Base-by-base conservation (phyloP, 2,888 invertebrate genomes). In the Agonum fuliginosum region DNA sequence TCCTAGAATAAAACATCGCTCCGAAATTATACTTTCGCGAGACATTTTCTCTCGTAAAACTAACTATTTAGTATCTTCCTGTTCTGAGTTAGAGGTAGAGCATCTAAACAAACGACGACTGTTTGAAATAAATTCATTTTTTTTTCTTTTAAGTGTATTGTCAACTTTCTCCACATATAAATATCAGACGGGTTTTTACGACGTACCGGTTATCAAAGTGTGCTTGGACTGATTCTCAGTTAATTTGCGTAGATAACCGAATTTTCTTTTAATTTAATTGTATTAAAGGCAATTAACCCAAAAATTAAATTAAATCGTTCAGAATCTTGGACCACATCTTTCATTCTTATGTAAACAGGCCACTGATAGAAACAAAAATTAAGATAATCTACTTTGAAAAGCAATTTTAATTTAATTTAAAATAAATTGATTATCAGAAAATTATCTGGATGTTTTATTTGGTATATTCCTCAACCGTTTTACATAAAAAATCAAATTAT, bases 21-120 rank as follows among this genome's bases (percentile, higher is more conserved):
- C 65, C 74, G 62, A 65, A 75, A 65, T 48, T 30, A 75, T 34
- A 67, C 75, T 75, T 75, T 75, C 75, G 75, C 75, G 70, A 43
- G 48, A 48, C 51, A 65, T 34, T 75, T 75, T 75, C 75, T 48
- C 75, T 67, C 75, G 51, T 75, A 75, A 75, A 75, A 75, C 34
- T 12, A 14, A 67, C 46, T 48, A 75, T 67, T 67, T 41, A 75
- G 67, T 67, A 51, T 75, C 75, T 46, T 75, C 75, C 65, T 75
- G 75, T 75, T 74, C 37, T 51, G 37, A 24, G 62, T 41, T 58
- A 62, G 14, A 62, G 30, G 14, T n/a, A n/a, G n/a, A n/a, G n/a
- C 48, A 17, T 17, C 51, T 48, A 30, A 20, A 71, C 51, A 48
- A 51, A 34, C 51, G 43, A 19, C 14, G 30, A 12, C 71, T 46